Base-by-base conservation (phyloP, 2,888 invertebrate genomes). In the Isotomurus palustris region DNA sequence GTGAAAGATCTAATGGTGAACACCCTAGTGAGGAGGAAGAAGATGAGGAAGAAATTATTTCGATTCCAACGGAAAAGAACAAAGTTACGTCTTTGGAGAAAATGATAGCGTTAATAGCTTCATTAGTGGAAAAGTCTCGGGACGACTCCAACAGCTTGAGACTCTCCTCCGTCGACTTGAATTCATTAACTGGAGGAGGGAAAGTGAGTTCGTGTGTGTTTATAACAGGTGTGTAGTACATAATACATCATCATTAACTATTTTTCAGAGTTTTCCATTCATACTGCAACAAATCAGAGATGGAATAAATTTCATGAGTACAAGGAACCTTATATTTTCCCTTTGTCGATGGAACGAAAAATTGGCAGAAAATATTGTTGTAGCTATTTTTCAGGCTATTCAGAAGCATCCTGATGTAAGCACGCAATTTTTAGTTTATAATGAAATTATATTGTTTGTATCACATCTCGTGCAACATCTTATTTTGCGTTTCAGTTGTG, bases 221-320 rank as follows among this genome's bases (percentile, higher is more conserved):
- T 32, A 32, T 14, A 32, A 32, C 14, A 14, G 32, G 8, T 32
- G 8, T 32, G 32, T 10, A 10, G 32, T 32, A 32, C 14, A 32
- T 14, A 10, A 10, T 10, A 32, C 32, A 10, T 32, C 14, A 32
- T 44, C 8, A 10, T 8, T 44, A 21, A 8, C 24, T 21, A 27
- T 17, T 49, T 77, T 76, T 17, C 76, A 88, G 86, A 90, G 90
- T 14, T 93, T 92, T 75, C 90, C 92, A 28, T 95, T 95, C 77
- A 78, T 95, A 63, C 91, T 91, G 76, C 93, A 93, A 77, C 94
- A 94, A 80, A 92, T 93, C 51, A 86, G 91, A 68, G 95, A 95
- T 77, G 88, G 88, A 72, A 87, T 94, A 63, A 94, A 94, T 78
- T 80, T 92, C 40, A 86, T 90, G 73, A 92, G 93, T 77, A 93